phyloP scores from a whole-genome alignment of 1,140 invertebrate genomes.

The Campoletis sonorensis region DNA sequence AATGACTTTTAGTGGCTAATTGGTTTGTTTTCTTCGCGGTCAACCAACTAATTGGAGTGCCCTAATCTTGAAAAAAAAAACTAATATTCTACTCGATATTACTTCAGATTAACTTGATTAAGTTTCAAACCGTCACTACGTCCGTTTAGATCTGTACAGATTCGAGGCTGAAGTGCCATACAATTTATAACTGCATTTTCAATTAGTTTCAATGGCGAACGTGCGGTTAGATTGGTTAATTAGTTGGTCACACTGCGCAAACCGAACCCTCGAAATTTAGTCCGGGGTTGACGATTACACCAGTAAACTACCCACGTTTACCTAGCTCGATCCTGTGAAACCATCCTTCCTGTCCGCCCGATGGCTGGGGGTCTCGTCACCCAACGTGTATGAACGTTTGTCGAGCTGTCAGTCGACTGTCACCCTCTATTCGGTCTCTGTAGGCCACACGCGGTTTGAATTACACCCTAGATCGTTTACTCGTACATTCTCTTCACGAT shows the following conservation, averaged over 20 bases:
- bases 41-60: too few species aligned
- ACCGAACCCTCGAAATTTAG: background rate
- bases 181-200: background rate
- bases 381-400: constrained; percentile 20
- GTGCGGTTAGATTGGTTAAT: background rate
- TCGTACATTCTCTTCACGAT: background rate
- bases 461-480: constrained; percentile 14
- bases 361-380: background rate
- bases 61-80: too few species aligned
- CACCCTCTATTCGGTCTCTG: background rate
- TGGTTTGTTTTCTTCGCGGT: background rate
- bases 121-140: too few species aligned
- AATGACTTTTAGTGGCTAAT: background rate
- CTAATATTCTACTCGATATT: too few species aligned
- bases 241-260: constrained; percentile 17
- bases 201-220: background rate
- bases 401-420: constrained; percentile 24
- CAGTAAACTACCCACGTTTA: background rate
- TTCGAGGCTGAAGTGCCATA: background rate
- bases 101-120: too few species aligned
- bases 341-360: background rate
- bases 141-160: too few species aligned
- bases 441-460: constrained; percentile 27
- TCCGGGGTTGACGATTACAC: background rate
- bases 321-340: background rate